Evolutionary conservation across 2,888 invertebrate species (phyloP).

Genomic region (Nineta flava): DNA sequence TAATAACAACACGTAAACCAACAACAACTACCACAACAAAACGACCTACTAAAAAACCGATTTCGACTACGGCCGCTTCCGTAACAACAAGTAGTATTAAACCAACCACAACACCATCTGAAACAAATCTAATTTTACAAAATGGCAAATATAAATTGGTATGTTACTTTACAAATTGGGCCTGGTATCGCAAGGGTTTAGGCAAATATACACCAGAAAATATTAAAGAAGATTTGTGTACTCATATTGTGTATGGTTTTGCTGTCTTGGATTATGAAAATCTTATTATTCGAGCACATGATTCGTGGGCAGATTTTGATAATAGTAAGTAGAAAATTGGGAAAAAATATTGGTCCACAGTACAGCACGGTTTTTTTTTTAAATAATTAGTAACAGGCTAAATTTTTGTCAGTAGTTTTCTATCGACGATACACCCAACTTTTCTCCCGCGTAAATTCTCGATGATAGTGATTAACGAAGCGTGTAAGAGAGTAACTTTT

Average conservation of each 20-base stretch:
- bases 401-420: too few relatives aligned
- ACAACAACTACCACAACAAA: slow-evolving; percentile 20
- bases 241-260: slow-evolving; percentile 86
- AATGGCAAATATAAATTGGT: slow-evolving; percentile 64
- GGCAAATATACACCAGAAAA: slow-evolving; percentile 76
- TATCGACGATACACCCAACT: too few relatives aligned
- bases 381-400: too few relatives aligned
- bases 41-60: slow-evolving; percentile 12
- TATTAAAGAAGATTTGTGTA: slow-evolving; percentile 74
- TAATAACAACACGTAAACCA: slow-evolving; percentile 4
- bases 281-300: slow-evolving; percentile 64
- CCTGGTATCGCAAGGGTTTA: slow-evolving; percentile 70
- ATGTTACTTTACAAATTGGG: slow-evolving; percentile 90
- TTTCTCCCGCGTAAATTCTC: too few relatives aligned
- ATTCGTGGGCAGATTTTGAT: slow-evolving; percentile 81
- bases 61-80: slow-evolving; percentile 17
- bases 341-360: too few relatives aligned
- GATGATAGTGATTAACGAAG: too few relatives aligned
- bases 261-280: slow-evolving; percentile 76
- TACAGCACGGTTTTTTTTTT: too few relatives aligned
- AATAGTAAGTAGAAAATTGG: slow-evolving; percentile 42
- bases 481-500: too few relatives aligned
- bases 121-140: slow-evolving; percentile 32
- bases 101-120: slow-evolving; percentile 25
- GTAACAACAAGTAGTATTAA: slow-evolving; percentile 7